phyloP scores from a whole-genome alignment of 2,113 vertebrate species.

The Orthonyx spaldingii region DNA sequence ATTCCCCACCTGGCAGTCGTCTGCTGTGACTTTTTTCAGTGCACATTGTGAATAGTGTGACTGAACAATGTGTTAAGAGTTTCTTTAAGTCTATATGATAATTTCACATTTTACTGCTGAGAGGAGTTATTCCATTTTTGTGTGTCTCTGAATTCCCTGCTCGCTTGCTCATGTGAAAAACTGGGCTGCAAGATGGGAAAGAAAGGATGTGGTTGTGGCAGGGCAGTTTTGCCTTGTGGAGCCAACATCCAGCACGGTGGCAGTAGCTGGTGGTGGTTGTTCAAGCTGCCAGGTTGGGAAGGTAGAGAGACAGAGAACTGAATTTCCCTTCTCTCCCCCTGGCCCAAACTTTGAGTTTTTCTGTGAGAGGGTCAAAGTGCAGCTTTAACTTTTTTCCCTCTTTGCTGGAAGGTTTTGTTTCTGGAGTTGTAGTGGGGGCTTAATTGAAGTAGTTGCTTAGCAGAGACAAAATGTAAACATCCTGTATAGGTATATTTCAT shows the following conservation, averaged over 20 bases:
- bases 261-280: not conserved
- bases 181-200: not conserved
- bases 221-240: not conserved
- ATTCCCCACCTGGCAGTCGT: not conserved
- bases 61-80: not conserved
- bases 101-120: not conserved
- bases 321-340: not conserved
- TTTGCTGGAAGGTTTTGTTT: not conserved
- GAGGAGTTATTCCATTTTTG: not conserved
- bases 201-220: not conserved
- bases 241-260: not conserved
- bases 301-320: not conserved
- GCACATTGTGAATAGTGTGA: accelerated
- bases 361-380: not conserved
- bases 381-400: not conserved
- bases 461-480: not conserved
- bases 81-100: not conserved
- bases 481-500: not conserved
- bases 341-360: not conserved
- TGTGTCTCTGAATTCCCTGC: not conserved
- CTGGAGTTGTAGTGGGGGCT: not conserved
- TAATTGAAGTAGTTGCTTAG: not conserved
- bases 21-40: not conserved
- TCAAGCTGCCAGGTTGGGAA: not conserved
- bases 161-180: not conserved